These are phyloP conservation scores for Mus pahari DNA, from an alignment of 2,113 vertebrate species.

Conservation along the genomic window DNA sequence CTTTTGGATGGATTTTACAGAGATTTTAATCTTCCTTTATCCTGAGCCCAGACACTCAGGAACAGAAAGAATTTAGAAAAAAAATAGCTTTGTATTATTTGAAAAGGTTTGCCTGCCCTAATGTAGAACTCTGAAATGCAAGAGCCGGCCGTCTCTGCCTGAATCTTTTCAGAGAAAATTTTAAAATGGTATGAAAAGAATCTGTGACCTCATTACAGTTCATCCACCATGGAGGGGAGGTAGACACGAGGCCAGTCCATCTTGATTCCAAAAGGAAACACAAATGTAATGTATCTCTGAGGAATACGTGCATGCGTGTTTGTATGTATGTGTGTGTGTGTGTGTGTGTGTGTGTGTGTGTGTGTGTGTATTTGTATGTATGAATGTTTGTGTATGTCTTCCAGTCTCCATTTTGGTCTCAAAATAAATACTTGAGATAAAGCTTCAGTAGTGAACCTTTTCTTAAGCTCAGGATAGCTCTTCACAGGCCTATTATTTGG, in stretches of 20 bases:
- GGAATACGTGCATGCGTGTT: neutral
- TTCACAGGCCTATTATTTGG: neutral
- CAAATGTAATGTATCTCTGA: neutral
- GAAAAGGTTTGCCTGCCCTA: slow-evolving; percentile 20
- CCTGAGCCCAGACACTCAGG: neutral
- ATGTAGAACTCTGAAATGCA: slow-evolving; percentile 1
- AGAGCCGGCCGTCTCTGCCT: neutral
- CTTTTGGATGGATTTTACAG: neutral
- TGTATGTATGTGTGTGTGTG: neutral
- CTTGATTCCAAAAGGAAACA: neutral
- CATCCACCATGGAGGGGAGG: neutral
- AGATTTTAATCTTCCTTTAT: slow-evolving; percentile 57
- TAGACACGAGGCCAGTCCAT: neutral
- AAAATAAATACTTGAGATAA: slow-evolving; percentile 21
- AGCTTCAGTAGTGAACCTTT: slow-evolving; percentile 13
- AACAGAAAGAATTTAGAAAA: slow-evolving; percentile 41
- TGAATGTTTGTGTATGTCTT: neutral
- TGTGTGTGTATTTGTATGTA: neutral
- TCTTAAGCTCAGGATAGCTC: neutral
- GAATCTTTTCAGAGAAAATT: slow-evolving; percentile 45
- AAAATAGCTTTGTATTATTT: slow-evolving; percentile 7
- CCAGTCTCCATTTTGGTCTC: neutral
- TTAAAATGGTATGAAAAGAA: slow-evolving; percentile 40
- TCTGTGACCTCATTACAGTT: slow-evolving; percentile 19
- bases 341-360: neutral